These are phyloP conservation scores for Enteromius viviparus DNA, from an alignment of 2,797 vertebrate genomes.

Conservation along the genomic window DNA sequence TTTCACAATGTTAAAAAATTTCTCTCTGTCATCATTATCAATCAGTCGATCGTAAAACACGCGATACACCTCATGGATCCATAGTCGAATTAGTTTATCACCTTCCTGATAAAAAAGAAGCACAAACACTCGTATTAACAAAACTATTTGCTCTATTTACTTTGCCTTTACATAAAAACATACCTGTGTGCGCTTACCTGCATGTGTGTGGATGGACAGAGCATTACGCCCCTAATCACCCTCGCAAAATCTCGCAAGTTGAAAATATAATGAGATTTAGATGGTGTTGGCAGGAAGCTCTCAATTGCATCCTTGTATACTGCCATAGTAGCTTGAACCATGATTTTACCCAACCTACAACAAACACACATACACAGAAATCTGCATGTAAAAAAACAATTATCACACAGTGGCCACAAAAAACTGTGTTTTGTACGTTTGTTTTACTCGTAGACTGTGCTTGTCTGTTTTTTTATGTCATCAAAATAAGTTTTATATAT, in stretches of 20 bases:
- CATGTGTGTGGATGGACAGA: constrained; percentile 89
- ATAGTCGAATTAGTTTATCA: constrained; percentile 90
- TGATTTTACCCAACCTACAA: constrained; percentile 83
- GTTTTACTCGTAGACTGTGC: not conserved
- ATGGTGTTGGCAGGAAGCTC: constrained; percentile 91
- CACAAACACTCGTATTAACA: constrained; percentile 13
- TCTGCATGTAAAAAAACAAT: not conserved
- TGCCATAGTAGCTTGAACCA: constrained; percentile 89
- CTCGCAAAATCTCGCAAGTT: constrained; percentile 93
- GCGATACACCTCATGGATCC: constrained; percentile 93
- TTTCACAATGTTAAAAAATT: constrained; percentile 87
- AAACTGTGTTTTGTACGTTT: too few relatives aligned
- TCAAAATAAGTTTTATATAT: not conserved
- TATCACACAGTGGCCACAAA: not conserved
- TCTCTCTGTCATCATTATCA: constrained; percentile 81
- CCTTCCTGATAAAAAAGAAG: constrained; percentile 76
- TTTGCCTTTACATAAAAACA: not conserved
- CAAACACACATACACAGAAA: constrained; percentile 16
- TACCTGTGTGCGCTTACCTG: constrained; percentile 74
- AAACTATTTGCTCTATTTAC: not conserved
- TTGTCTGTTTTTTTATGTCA: not conserved
- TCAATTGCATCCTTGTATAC: constrained; percentile 87
- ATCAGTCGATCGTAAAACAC: constrained; percentile 94
- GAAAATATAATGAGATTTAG: constrained; percentile 96
- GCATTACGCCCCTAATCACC: constrained; percentile 87